Evolutionary conservation across 2,888 invertebrate species (phyloP), one percentile per base, ranked within the genome.

Genomic region (Mycogona germanica): DNA sequence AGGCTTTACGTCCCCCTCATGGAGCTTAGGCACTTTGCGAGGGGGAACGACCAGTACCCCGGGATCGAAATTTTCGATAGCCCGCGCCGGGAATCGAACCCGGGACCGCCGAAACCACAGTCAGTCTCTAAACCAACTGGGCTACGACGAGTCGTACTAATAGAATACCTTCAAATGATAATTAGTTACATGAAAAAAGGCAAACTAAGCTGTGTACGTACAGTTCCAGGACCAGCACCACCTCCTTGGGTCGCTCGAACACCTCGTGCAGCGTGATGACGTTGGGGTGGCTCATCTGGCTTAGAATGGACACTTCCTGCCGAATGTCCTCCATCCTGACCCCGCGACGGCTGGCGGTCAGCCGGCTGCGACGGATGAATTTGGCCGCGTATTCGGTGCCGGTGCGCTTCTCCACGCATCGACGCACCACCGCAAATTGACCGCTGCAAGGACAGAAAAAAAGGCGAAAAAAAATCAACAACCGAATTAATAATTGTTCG

Each of bases 391-490:
- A 79, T 57, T 74, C 71, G 40, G 68, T 65, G 12, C 75, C 73
- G 4, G 75, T 74, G 56, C 70, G 68, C 58, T 72, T 69, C 59
- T 76, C 72, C 51, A 70, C 65, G 58, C 78, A 78, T 64, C 75
- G 73, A 62, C 74, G 71, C 32, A 80, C 80, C 48, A 77, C 73
- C 5, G 80, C 79, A 68, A 78, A 80, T 67, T 79, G 78, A 47
- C 80, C 80, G 66, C 79, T 80, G 63, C 19, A 71, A 70, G 51
- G 44, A 37, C 50, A 60, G 53, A 17, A 38, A 37, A n/a, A n/a
- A n/a, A 40, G 47, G 46, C 26, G 47, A 28, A 44, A 35, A 35
- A n/a, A 41, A 41, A n/a, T 41, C 9, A 41, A 41, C 14, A 41
- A 41, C 14, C 14, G 19, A 17, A 41, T 35, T n/a, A n/a, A n/a